A percentile compares a stretch with the other conserved stretches of the same genome.
phyloP scores from a whole-genome alignment of 92 coral and sea anemone species.

The Pocillopora grandis region DNA sequence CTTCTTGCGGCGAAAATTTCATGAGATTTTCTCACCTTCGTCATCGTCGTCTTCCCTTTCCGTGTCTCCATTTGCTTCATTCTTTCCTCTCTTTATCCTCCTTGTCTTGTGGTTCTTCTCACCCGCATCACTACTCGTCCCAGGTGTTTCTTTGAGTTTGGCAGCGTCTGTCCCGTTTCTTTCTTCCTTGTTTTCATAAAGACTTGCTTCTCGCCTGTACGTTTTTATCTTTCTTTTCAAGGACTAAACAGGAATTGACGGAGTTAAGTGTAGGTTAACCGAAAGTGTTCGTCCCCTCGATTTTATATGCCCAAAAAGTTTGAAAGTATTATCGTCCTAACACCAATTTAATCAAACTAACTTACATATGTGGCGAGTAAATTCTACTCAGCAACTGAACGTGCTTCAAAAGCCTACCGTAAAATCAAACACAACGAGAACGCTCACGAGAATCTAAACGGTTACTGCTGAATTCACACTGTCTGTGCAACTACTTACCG shows the following conservation, averaged over 20 bases:
- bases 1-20: background rate
- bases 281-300: background rate
- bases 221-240: conserved; percentile 32
- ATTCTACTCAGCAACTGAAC: too few relatives aligned
- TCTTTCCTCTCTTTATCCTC: conserved; percentile 16
- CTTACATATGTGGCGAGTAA: too few relatives aligned
- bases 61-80: conserved; percentile 35
- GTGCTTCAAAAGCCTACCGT: too few relatives aligned
- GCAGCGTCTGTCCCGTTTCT: conserved; percentile 27
- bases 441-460: background rate
- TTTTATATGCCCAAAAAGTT: background rate
- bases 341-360: too few relatives aligned
- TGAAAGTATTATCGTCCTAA: background rate
- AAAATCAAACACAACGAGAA: too few relatives aligned
- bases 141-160: conserved; percentile 20
- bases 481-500: conserved; percentile 27
- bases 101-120: conserved; percentile 7
- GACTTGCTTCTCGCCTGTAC: conserved; percentile 33
- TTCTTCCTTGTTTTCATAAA: conserved; percentile 30
- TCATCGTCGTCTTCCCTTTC: conserved; percentile 43
- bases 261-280: background rate
- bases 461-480: background rate
- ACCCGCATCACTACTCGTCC: conserved; percentile 13
- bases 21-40: conserved; percentile 6
- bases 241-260: conserved; percentile 11